Percentiles rank a stretch among this genome's conserved stretches.
These are phyloP conservation scores for Halichoeres trimaculatus DNA, from an alignment of 2,113 vertebrate species.

Conservation along the genomic window DNA sequence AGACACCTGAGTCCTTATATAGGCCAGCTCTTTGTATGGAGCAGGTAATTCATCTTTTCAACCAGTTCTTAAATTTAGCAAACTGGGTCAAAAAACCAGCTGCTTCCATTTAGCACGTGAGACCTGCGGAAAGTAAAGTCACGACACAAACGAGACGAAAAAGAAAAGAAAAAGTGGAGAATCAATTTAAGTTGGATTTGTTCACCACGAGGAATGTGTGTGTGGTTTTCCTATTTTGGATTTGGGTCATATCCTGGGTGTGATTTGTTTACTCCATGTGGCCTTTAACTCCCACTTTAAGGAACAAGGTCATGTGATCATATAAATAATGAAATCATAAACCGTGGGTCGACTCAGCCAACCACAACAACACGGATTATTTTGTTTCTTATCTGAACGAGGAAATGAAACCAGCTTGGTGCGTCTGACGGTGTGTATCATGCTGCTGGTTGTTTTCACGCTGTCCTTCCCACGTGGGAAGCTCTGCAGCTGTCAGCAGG, in stretches of 20 bases:
- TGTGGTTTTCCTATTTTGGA: not conserved
- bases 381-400: not conserved
- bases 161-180: no score
- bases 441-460: not conserved
- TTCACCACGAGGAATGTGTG: not conserved
- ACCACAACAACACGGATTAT: not conserved
- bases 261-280: constrained; percentile 9
- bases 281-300: not conserved
- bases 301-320: not conserved
- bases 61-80: not conserved
- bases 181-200: not conserved
- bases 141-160: not conserved
- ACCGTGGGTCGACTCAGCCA: not conserved
- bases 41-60: not conserved
- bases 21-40: not conserved
- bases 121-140: not conserved
- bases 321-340: not conserved
- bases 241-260: not conserved
- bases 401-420: constrained; percentile 1
- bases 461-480: not conserved
- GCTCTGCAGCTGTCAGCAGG: not conserved
- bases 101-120: not conserved
- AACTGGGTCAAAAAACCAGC: not conserved
- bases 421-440: not conserved
- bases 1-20: not conserved